Base-by-base conservation (phyloP, 2,113 vertebrate species). In the Pandion haliaetus region DNA sequence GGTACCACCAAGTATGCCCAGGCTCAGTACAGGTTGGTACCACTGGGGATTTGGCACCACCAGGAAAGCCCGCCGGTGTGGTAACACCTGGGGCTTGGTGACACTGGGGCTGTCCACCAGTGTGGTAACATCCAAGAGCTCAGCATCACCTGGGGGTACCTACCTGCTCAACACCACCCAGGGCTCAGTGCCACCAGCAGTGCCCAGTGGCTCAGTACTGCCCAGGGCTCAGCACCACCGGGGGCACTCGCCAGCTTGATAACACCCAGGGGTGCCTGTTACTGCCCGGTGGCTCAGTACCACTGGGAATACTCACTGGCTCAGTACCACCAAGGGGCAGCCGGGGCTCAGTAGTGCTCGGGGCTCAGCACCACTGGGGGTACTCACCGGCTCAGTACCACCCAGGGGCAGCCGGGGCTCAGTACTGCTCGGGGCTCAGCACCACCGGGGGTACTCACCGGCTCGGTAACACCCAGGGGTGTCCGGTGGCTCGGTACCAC, bases 121-220 rank as follows among this genome's bases (percentile, higher is more conserved):
- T 34, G 7, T 4, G 20, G 19, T 45, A 14, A 19, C 54, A 25
- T 50, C 15, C 16, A 1, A 20, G 24, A 10, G 34, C 59, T 31
- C 44, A 4, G 84, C 4, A 9, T 6, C 62, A 23, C 57, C 42
- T 26, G 9, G 57, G 29, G 15, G n/a, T 55, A 11, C 50, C 23
- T 32, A 29, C 38, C 6, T 4, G 32, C 44, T 31, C 11, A 4
- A 2, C 17, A 9, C 38, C 38, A 9, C 57, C 25, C 0, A 5
- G 34, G 50, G 49, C 47, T 72, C 5, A 2, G 58, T 49, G 31
- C 45, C 57, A 62, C 45, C 57, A 16, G 12, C 17, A 44, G 21
- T 17, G 8, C 44, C 29, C 12, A 3, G 26, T 32, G 38, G 31
- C 23, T 57, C 4, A 4, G 62, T 52, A 8, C 52, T 18, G 4